Base-by-base conservation (phyloP, 2,797 vertebrate genomes). In the Balearica regulorum region DNA sequence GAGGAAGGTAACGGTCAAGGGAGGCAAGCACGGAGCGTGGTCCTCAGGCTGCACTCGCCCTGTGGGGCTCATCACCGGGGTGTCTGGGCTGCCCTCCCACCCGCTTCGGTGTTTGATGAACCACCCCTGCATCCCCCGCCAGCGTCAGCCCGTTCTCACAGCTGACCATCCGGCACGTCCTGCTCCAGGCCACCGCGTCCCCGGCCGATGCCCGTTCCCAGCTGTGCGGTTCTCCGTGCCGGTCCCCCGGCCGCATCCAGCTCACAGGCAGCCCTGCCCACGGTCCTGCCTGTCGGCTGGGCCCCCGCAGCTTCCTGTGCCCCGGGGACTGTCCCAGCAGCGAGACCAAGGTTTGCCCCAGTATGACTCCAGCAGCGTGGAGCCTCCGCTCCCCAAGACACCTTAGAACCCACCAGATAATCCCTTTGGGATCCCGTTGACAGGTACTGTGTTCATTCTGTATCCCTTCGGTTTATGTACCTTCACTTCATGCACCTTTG, bases 231-330 rank as follows among this genome's bases (percentile, higher is more conserved):
- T 54, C 24, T 44, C 61, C 20, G 0, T 25, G 20, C 41, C 41
- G 2, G 0, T 15, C 77, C 51, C 22, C 22, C 8, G 39, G 31
- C 37, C 3, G 1, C 9, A 29, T 17, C 60, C 60, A 1, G 41
- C 44, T 16, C 4, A 2, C 35, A 26, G 26, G 44, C 44, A 7
- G 21, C 13, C 46, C 46, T 78, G 49, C n/a, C 51, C 6, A 0
- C 1, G 1, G 5, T 48, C n/a, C 64, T 68, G 51, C 28, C 51
- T 6, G 41, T 13, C 62, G 3, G 28, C 43, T 13, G 62, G 21
- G 62, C 10, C n/a, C 37, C 72, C 5, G 5, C 62, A 37, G 28
- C 17, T 39, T 37, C 35, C 4, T 0, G 46, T 14, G 11, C 22
- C 51, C 9, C 2, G 1, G 35, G 54, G 44, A 33, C 44, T 11